Conservation (phyloP, 1,140 invertebrate species). For the Theocolax elegans region DNA sequence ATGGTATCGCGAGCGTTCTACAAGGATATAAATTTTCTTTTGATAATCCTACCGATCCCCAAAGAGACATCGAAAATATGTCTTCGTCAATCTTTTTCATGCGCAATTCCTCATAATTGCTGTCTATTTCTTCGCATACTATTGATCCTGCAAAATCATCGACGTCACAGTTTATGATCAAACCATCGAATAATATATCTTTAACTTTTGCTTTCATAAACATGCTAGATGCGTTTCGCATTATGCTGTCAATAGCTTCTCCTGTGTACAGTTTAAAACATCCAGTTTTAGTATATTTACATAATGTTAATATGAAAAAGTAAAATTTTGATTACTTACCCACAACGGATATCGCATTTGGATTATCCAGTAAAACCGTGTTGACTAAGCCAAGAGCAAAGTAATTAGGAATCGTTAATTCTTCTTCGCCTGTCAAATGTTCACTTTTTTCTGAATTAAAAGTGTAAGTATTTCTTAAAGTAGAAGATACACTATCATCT, state of each 20-base stretch:
- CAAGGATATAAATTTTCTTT: no score
- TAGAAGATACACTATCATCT: constrained; percentile 13
- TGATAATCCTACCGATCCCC: not conserved
- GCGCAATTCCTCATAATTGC: not conserved
- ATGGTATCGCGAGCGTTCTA: no score
- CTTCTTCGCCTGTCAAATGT: not conserved
- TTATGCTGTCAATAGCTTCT: constrained; percentile 67
- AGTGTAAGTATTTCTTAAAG: not conserved
- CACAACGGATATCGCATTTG: not conserved
- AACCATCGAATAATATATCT: constrained; percentile 77
- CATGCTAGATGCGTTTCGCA: constrained; percentile 71
- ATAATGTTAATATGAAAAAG: no score
- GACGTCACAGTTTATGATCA: constrained; percentile 75
- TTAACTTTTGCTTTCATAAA: constrained; percentile 73
- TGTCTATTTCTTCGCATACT: constrained; percentile 67
- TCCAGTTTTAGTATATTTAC: not conserved
- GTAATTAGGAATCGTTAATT: not conserved
- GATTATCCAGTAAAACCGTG: not conserved
- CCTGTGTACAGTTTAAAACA: constrained; percentile 25
- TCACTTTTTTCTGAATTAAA: constrained; percentile 14
- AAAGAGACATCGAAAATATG: not conserved
- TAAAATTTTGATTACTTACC: not conserved
- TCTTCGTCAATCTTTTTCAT: not conserved
- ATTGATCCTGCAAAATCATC: constrained; percentile 78
- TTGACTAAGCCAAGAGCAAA: not conserved